Base-by-base conservation (phyloP, 2,113 vertebrate genomes). In the Dipodomys merriami region DNA sequence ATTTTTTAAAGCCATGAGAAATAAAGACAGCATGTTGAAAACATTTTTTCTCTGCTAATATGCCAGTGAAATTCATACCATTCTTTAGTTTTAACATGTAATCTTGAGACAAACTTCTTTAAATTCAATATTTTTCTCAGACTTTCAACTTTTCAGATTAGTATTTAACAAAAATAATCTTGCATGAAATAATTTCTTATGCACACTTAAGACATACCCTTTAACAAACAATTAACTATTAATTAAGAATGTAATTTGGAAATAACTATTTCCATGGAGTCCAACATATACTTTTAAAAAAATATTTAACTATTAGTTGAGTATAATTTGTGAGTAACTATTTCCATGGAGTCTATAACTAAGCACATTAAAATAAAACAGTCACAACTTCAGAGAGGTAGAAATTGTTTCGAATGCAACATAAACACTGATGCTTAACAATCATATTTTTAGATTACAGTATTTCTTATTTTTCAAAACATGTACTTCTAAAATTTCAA, bases 231-330 rank as follows among this genome's bases (percentile, higher is more conserved):
- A 80, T 72, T 80, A 35, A 74, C 77, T 90, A 29, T 57, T 91
- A 69, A 67, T 82, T 87, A 87, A 89, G 44, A 74, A 11, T 89
- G 88, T 68, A 87, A 82, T 80, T 78, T 84, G 78, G 27, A 90
- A 33, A 76, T 62, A 29, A 5, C 39, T 72, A 83, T 69, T 91
- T 81, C 81, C 69, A 29, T 81, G 9, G 86, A 92, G 86, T 57
- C 46, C 86, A 83, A 72, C 46, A 44, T 1, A 23, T 44, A 62
- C 79, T 85, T 81, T 71, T 39, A 90, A 88, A 15, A 65, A 84
- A 80, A 68, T 77, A 25, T 90, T 68, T 80, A 35, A 76, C 73
- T 88, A 30, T 57, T 91, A 69, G 68, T 83, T 88, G 82, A 90
- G 15, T 89, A 89, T 68, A 88, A 82, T 80, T 74, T 84, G 4